Base-by-base conservation (phyloP, 2,888 invertebrate genomes). In the Trisateles emortualis region DNA sequence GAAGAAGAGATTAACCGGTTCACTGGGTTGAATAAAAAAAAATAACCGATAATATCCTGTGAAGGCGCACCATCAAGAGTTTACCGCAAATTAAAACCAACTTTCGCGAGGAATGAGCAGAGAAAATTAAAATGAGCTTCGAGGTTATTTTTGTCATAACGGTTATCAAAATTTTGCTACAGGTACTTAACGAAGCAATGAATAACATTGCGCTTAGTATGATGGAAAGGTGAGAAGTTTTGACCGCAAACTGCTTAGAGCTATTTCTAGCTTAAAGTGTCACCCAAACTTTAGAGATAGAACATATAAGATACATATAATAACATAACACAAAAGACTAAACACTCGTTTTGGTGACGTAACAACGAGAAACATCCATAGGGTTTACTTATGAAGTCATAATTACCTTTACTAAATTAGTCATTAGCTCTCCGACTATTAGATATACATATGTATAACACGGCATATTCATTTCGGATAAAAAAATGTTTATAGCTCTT, bases 1-100 rank as follows among this genome's bases (percentile, higher is more conserved):
- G 9, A 40, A 48, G 35, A 36, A 40, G 50, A 52, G 40, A 48
- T 65, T 55, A 68, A 35, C 19, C 45, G 24, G 43, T 38, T 52
- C 59, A 54, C 2, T 59, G 50, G 30, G 16, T 35, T 22, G 36
- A 64, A 47, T 50, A n/a, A 59, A 54, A 52, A 63, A 54, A 29
- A 5, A 19, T 35, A 16, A 14, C 38, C 26, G 16, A 35, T n/a
- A 29, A 33, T 39, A 51, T 38, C 36, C 14, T 13, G 36, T 4
- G 42, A 43, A 32, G 32, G 32, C 22, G 16, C 8, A 24, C 29
- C 13, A 19, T 1, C 13, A n/a, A 13, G 30, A 32, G 39, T 51
- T 44, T 51, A 44, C 33, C 19, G 14, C 16, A 42, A 42, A 52
- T 38, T 52, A 55, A 44, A 55, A 42, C 11, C 11, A 52, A 41